Base-by-base conservation (phyloP, 2,888 invertebrate genomes). In the Aelia acuminata region DNA sequence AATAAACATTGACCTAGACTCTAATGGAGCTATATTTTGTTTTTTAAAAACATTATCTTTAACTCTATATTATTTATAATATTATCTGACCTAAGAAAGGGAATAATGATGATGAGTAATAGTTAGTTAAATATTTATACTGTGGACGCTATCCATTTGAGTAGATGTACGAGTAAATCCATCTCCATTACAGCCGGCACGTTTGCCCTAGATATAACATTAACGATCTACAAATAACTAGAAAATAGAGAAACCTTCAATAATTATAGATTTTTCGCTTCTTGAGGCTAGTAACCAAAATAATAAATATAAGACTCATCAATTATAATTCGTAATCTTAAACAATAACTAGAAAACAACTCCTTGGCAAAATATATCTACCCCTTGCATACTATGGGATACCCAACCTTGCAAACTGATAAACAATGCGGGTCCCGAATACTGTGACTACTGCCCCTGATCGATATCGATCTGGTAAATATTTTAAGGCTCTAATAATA, bases 391-490 rank as follows among this genome's bases (percentile, higher is more conserved):
- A 8, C 1, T 20, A 20, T 20, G 18, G 5, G 35, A 70, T 70
- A 70, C 63, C 31, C 63, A 35, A 20, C 63, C 63, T 70, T 18
- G 31, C 31, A 18, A 35, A 31, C 63, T 35, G 35, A 35, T 35
- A 70, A 70, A 70, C 63, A 70, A 35, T 18, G 63, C 63, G 63
- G 63, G 63, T 35, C 35, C 15, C 31, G 31, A 18, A 20, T 20
- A 20, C 63, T 70, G 63, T 70, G 10, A 7, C 18, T 70, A 70
- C 18, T 35, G 31, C 35, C 35, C 63, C 31, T 70, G 63, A 20
- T 70, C 63, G 63, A 70, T 70, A 70, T 35, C 31, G 63, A 31
- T 70, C 15, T 18, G 63, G 63, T 35, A 70, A 70, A 70, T 70
- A 70, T 13, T 13, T 3, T 53, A n/a, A 26, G 57, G 3, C 0